A percentile compares a stretch with the other conserved stretches of the same genome.
These are phyloP conservation scores for Lucinisca nassula DNA, from an alignment of 2,888 invertebrate genomes.

Conservation along the genomic window DNA sequence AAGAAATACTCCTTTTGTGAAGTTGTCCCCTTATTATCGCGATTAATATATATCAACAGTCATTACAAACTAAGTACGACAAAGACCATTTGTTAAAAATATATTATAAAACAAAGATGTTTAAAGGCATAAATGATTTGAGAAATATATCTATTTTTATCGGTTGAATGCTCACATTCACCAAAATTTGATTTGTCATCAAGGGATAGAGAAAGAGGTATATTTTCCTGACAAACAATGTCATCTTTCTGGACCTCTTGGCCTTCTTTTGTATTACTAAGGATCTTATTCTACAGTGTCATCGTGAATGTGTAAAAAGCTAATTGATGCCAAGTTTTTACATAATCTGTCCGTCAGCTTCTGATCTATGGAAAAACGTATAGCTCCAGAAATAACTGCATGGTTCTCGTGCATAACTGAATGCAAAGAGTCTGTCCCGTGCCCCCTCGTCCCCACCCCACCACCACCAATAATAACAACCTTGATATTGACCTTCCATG, in stretches of 20 bases:
- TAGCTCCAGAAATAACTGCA: too few species aligned
- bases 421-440: too few species aligned
- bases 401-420: too few species aligned
- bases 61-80: neutral
- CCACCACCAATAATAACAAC: too few species aligned
- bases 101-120: neutral
- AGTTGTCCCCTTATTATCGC: neutral
- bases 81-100: neutral
- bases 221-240: neutral
- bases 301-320: slow-evolving; percentile 2
- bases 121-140: neutral
- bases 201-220: neutral
- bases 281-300: neutral
- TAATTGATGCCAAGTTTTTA: too few species aligned
- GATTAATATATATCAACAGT: neutral
- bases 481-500: too few species aligned
- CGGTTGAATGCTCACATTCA: neutral
- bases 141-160: neutral
- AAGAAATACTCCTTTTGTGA: neutral
- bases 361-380: too few species aligned
- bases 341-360: too few species aligned
- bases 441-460: too few species aligned
- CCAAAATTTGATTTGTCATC: slow-evolving; percentile 8
- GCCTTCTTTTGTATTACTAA: neutral
- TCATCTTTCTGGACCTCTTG: neutral